Evolutionary conservation across 2,888 invertebrate species (phyloP), one percentile per base, ranked within the genome.

Genomic region (Calliopum simillimum): DNA sequence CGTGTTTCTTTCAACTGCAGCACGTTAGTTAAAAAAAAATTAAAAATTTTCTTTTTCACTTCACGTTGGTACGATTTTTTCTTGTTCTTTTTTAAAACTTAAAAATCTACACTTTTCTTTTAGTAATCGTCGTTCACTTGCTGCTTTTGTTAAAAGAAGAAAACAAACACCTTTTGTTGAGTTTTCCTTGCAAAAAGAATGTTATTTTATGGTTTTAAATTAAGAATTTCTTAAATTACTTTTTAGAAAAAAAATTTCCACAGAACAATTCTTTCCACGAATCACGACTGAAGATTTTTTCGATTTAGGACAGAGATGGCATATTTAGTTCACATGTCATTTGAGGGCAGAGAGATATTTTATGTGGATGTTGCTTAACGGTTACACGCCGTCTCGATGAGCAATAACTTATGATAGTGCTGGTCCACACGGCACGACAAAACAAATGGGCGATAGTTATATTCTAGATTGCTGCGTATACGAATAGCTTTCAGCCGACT

Each of bases 1-100:
- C 58, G 47, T 56, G 47, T 33, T 33, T 8, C 33, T 33, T 33
- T 33, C 8, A 53, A 23, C 25, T 19, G 23, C 53, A 51, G 33
- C 44, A 69, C 16, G 65, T 70, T 56, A 58, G 53, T 33, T 70
- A 55, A 46, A 67, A 64, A 47, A 25, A 21, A 56, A 12, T 49
- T 64, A n/a, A n/a, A 13, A 16, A 63, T 49, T 55, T 55, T 41
- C 46, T 47, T 23, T 23, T 46, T 16, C 21, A 44, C 58, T 67
- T 33, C 59, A 49, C 67, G 19, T 49, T 25, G 33, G 33, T 33
- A 33, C 33, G 11, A 53, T 23, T 53, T 43, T 5, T 62, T 23
- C 19, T 13, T 56, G 12, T 56, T 69, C 56, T 63, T 56, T 14
- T 43, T 58, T 51, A 11, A 53, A 23, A 33, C 33, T 33, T 55